Base-by-base conservation (phyloP, 2,797 vertebrate species). In the Chaunax sp. region DNA sequence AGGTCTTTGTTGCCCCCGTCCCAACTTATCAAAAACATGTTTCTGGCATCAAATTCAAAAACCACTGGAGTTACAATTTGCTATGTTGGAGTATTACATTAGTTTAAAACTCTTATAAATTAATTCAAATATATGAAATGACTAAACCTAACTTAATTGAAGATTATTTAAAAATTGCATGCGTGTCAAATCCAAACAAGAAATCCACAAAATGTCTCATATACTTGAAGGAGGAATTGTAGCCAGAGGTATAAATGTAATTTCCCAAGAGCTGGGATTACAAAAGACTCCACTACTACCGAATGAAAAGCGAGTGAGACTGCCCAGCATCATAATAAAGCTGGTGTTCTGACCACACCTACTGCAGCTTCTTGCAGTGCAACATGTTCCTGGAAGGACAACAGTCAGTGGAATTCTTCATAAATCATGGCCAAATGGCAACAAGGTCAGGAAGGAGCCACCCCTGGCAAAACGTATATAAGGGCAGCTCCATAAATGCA, bases 371-470 rank as follows among this genome's bases (percentile, higher is more conserved):
- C 33, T 37, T 57, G 50, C 69, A 55, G 52, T 35, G 55, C 70
- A 78, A 78, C 26, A 71, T 69, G 69, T 80, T 74, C 22, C 69
- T 84, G 81, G 84, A 86, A 58, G 40, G 47, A 78, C 59, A 77
- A 78, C 78, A 85, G 67, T 83, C 74, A 8, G 58, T 25, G 38
- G 49, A 75, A 64, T 73, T 76, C 56, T 54, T 79, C 67, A 64
- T 50, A 80, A 76, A 83, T 81, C 63, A 75, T 43, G 72, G 66
- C 51, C 79, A 66, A 80, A 73, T 62, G 63, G 61, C 60, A 77
- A 51, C 0, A 9, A 62, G n/a, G 50, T 64, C 61, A 68, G 47
- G 75, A 45, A 70, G 55, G 65, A 78, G 78, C 64, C 60, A 66
- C 52, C 68, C 49, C 30, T 50, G 62, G 78, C 37, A 23, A 66